A percentile compares a stretch with the other conserved stretches of the same genome.
Conservation (phyloP, 2,888 invertebrate genomes). For the Cremastobaeus sp. region DNA sequence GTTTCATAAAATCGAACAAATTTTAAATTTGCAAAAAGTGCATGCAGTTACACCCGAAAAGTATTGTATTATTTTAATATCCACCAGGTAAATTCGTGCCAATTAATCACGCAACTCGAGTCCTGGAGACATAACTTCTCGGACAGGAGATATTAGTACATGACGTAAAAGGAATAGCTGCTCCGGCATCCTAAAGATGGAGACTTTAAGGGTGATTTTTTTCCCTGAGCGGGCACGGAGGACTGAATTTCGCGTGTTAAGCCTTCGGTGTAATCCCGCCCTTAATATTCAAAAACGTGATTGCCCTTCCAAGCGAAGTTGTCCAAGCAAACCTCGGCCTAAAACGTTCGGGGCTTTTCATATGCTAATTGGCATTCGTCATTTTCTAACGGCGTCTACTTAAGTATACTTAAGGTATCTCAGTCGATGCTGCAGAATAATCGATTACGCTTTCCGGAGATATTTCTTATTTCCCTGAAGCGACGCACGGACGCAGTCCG, state of each 20-base stretch:
- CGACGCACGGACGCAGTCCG: neutral
- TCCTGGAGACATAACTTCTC: conserved; percentile 14
- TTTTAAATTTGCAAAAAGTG: too few species aligned
- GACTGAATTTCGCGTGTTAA: conserved; percentile 78
- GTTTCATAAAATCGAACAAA: too few species aligned
- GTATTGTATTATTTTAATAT: too few species aligned
- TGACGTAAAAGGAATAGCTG: conserved; percentile 47
- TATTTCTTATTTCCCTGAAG: conserved; percentile 28
- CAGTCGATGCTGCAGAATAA: conserved; percentile 65
- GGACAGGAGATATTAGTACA: conserved; percentile 35
- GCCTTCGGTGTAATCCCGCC: conserved; percentile 77
- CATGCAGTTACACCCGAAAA: too few species aligned
- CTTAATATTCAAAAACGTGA: conserved; percentile 79
- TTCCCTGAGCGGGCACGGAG: conserved; percentile 66
- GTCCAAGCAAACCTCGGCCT: conserved; percentile 61
- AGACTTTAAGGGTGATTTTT: conserved; percentile 68
- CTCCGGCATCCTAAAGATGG: conserved; percentile 44
- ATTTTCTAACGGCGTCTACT: conserved; percentile 77
- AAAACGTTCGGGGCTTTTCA: conserved; percentile 75
- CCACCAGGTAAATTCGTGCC: too few species aligned
- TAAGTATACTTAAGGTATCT: conserved; percentile 76
- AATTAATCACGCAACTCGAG: too few species aligned
- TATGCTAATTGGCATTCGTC: conserved; percentile 79
- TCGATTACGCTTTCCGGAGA: conserved; percentile 46
- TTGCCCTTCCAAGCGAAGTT: conserved; percentile 75